phyloP scores from a whole-genome alignment of 2,113 vertebrate species.

The Anas platyrhynchos region DNA sequence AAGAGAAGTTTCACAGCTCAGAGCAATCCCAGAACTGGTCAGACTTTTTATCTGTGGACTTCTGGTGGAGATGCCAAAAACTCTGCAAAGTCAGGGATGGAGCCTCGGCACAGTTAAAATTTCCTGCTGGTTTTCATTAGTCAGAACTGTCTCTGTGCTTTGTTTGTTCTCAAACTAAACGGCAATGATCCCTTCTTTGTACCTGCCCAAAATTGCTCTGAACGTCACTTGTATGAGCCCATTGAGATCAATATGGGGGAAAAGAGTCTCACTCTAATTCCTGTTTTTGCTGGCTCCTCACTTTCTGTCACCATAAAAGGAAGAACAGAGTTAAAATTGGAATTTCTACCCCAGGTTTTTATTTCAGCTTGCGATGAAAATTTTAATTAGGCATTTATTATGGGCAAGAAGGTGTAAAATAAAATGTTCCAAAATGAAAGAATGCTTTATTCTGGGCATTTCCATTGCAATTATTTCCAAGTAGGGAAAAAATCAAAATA shows the following conservation, averaged over 20 bases:
- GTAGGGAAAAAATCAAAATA: neutral
- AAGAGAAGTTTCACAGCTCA: neutral
- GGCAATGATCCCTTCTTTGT: neutral
- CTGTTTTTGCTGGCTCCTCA: neutral
- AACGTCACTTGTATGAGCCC: neutral
- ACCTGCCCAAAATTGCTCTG: neutral
- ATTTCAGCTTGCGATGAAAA: neutral
- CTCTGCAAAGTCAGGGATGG: neutral
- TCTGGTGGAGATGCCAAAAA: neutral
- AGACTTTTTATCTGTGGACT: neutral
- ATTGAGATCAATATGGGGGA: rapidly evolving
- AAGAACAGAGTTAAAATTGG: neutral
- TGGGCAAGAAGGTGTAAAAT: neutral
- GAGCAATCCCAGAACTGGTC: neutral
- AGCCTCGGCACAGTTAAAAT: neutral
- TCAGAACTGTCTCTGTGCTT: neutral
- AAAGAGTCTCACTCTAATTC: neutral
- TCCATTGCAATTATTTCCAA: neutral
- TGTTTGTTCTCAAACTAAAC: neutral
- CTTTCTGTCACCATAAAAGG: neutral
- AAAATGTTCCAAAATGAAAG: neutral
- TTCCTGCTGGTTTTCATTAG: neutral
- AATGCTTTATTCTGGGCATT: neutral
- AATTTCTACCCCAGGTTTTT: neutral
- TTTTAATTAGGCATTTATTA: neutral